Base-by-base conservation (phyloP, 2,888 invertebrate genomes). In the Nebria brevicollis region DNA sequence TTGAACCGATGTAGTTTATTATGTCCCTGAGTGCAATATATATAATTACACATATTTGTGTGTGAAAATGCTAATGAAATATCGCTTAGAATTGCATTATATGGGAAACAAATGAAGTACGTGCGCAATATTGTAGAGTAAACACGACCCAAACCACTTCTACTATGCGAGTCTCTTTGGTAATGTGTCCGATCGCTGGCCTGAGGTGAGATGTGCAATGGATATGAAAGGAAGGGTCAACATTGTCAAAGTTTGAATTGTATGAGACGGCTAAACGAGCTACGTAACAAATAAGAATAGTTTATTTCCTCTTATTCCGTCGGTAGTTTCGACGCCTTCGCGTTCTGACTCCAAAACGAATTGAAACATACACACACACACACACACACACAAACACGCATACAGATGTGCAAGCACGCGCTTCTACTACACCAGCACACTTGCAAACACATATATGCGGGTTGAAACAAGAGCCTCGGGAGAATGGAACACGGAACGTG, bases 201-300 rank as follows among this genome's bases (percentile, higher is more conserved):
- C 54, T 13, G 66, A 66, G 66, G 66, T 66, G 66, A 66, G 13
- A 25, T 66, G 66, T 66, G 66, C 15, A 70, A 20, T 26, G 70
- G 34, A 11, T 26, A 34, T n/a, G 70, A 34, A 25, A 20, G 70
- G 11, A 70, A 70, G 76, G 77, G 77, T 77, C 77, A 77, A 70
- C 77, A 77, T 77, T 77, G 72, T 77, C 73, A 74, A 78, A 78
- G 73, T 78, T 78, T 73, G 73, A 78, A 78, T 78, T 78, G 77
- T 77, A 77, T 77, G 77, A 77, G 77, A 77, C 72, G 77, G 72
- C 34, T 66, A 78, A 78, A 78, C 78, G 78, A 78, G 73, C 78
- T 73, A 78, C 78, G 73, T 78, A 78, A 78, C 78, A 78, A 78
- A 78, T 78, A 78, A 78, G 73, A 73, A 78, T 78, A 78, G 78